Conservation (phyloP, 2,888 invertebrate species). For the Rhagonycha fulva region DNA sequence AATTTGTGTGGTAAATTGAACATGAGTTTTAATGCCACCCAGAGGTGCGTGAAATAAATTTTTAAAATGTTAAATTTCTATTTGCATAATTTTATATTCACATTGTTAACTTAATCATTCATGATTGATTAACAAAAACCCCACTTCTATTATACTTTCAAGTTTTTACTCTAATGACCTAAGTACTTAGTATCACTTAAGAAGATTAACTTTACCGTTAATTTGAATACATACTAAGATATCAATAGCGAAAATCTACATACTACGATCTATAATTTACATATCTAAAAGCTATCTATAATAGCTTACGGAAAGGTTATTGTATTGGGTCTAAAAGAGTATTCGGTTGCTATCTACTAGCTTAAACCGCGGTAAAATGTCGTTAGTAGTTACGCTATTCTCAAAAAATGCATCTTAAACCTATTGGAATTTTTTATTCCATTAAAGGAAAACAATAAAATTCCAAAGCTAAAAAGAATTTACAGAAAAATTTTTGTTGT, state of each 20-base stretch:
- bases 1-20: slow-evolving; percentile 26
- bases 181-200: not conserved
- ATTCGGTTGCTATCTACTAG: too few relatives aligned
- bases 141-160: not conserved
- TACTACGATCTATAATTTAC: not conserved
- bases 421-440: not conserved
- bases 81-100: slow-evolving; percentile 9
- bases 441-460: not conserved
- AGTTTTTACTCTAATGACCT: not conserved
- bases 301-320: too few relatives aligned
- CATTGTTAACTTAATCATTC: slow-evolving; percentile 4
- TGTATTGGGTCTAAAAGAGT: too few relatives aligned
- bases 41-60: slow-evolving; percentile 24
- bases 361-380: too few relatives aligned
- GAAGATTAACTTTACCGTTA: not conserved
- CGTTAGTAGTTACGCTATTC: too few relatives aligned
- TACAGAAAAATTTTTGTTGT: not conserved
- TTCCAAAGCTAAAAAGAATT: not conserved
- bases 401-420: too few relatives aligned
- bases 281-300: not conserved
- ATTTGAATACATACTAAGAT: not conserved
- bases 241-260: not conserved
- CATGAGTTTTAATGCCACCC: slow-evolving; percentile 24
- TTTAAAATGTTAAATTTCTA: slow-evolving; percentile 21
- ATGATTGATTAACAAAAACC: not conserved